phyloP scores from a whole-genome alignment of 1,140 invertebrate species.

The Agrypnia vestita region DNA sequence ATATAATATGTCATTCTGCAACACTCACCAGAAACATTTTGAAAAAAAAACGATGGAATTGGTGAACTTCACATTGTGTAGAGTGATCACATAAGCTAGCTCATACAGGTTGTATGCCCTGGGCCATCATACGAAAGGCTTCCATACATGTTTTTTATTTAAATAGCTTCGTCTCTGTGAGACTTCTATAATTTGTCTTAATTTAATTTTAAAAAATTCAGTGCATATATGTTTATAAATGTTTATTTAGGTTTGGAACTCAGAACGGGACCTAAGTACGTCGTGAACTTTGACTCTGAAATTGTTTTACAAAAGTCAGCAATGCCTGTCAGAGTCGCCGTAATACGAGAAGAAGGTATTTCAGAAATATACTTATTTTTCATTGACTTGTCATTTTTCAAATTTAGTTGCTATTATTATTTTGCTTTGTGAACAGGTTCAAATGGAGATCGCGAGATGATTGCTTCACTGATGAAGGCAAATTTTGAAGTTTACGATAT shows the following conservation, averaged over 20 bases:
- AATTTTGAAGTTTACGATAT: conserved; percentile 96
- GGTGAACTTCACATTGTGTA: too few relatives aligned
- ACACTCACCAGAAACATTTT: too few relatives aligned
- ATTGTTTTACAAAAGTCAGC: conserved; percentile 66
- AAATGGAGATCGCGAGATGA: conserved; percentile 98
- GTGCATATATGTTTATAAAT: conserved; percentile 14
- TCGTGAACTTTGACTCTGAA: conserved; percentile 82
- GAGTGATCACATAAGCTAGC: too few relatives aligned
- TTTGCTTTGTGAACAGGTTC: conserved; percentile 69
- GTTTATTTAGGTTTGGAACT: conserved; percentile 69
- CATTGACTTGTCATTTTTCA: conserved; percentile 7
- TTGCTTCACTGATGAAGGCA: conserved; percentile 90
- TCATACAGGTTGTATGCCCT: too few relatives aligned
- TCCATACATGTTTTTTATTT: too few relatives aligned
- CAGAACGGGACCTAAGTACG: conserved; percentile 78
- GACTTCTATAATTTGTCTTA: too few relatives aligned
- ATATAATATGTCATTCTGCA: too few relatives aligned
- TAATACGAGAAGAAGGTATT: conserved; percentile 94
- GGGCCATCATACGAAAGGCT: too few relatives aligned
- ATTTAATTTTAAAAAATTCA: too few relatives aligned
- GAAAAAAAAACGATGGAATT: too few relatives aligned
- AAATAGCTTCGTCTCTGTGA: too few relatives aligned
- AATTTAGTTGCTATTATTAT: not conserved
- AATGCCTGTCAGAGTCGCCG: conserved; percentile 83
- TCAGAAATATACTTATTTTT: not conserved